Evolutionary conservation across 2,888 invertebrate genomes (phyloP).

Genomic region (Agrochola litura): DNA sequence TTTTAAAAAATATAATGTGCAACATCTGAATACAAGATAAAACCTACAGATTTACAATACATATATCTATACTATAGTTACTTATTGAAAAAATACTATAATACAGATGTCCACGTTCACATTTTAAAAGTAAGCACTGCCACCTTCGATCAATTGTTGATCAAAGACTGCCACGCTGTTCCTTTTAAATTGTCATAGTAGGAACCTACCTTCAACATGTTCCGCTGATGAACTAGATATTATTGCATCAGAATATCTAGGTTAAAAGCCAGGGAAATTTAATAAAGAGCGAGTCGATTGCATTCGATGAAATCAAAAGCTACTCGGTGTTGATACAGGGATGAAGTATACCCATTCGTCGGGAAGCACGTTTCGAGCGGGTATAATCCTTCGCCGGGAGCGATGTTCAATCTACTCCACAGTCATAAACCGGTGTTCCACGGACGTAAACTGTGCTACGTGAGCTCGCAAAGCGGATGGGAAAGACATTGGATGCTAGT

Average conservation of each 20-base stretch:
- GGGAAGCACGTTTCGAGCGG: constrained; percentile 73
- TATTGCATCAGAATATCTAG: constrained; percentile 60
- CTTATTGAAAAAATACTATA: neutral
- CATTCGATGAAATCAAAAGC: constrained; percentile 69
- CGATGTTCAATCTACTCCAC: constrained; percentile 80
- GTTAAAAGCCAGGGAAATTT: constrained; percentile 65
- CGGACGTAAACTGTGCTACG: constrained; percentile 79
- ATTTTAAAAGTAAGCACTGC: neutral
- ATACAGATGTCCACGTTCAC: neutral
- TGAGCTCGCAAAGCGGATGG: constrained; percentile 69
- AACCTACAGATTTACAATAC: too few relatives aligned
- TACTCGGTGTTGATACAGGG: constrained; percentile 67
- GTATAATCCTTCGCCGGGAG: constrained; percentile 77
- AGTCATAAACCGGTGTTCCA: constrained; percentile 80
- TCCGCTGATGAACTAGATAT: constrained; percentile 55
- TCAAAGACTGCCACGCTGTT: neutral
- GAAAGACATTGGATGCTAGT: constrained; percentile 65
- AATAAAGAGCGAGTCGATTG: constrained; percentile 64
- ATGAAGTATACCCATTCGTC: constrained; percentile 70
- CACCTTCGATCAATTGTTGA: too few relatives aligned
- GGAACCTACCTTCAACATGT: constrained; percentile 26
- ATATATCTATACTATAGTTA: too few relatives aligned
- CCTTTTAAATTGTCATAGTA: constrained; percentile 29
- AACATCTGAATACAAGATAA: too few relatives aligned
- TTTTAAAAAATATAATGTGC: too few relatives aligned